Evolutionary conservation across 1,140 invertebrate species (phyloP), one percentile per base, ranked within the genome.

Genomic region (Leptinotarsa defecta): DNA sequence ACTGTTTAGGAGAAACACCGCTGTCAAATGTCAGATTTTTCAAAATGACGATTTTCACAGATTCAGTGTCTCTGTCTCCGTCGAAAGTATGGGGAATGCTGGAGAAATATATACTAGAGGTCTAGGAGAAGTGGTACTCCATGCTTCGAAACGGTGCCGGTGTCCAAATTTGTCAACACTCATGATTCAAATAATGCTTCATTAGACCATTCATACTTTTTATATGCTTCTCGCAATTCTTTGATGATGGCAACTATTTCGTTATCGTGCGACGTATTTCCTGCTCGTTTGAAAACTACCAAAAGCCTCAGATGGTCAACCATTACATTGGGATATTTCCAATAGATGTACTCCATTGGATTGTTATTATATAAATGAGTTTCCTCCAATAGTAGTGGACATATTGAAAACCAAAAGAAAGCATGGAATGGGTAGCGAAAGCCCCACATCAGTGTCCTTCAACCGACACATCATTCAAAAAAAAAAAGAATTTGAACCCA

Each of bases 211-310:
- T 3, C 3, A 24, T 3, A 24, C 22, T 3, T 3, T 24, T 24
- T 24, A 48, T 70, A 20, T 17, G 75, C 75, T 71, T 77, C 78
- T 71, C 34, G 74, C 19, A 79, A 57, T 73, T 79, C 84, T 76
- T 86, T 82, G 19, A 86, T 76, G 20, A 86, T 87, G 20, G 82
- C 83, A n/a, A 83, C 73, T 71, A 87, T 86, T 83, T 87, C 84
- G 79, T 85, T 86, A 24, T 81, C 73, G 73, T 84, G 78, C 72
- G 74, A 81, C 6, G 65, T 80, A 74, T 85, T 81, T 13, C 84
- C 85, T 48, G 84, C 84, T n/a, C 52, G 64, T 70, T 82, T 77
- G 15, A 83, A 85, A 22, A 83, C 80, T n/a, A 84, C 62, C 6
- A 86, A 62, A 34, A 86, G 64, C 34, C 79, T 71, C 24, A 63